These are phyloP conservation scores for Pagrus major DNA, from an alignment of 2,113 vertebrate species.

Conservation along the genomic window DNA sequence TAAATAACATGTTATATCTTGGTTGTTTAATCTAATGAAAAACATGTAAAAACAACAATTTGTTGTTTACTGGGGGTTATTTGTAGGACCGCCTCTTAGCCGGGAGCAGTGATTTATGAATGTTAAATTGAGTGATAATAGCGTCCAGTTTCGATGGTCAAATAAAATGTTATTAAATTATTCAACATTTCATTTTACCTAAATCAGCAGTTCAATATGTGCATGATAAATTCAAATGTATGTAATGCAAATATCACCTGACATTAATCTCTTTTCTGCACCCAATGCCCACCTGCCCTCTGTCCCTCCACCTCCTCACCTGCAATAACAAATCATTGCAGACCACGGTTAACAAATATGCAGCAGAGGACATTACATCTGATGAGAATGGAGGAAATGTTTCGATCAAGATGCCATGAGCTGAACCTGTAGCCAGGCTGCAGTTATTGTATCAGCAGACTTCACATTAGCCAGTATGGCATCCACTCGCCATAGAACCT, in stretches of 20 bases:
- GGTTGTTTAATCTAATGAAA: background rate
- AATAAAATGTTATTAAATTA: slow-evolving; percentile 24
- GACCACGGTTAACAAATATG: slow-evolving; percentile 26
- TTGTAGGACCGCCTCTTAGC: background rate
- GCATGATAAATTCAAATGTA: slow-evolving; percentile 23
- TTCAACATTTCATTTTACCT: slow-evolving; percentile 38
- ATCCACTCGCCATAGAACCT: slow-evolving; percentile 44
- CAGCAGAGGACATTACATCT: slow-evolving; percentile 36
- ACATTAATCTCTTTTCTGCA: slow-evolving; percentile 6
- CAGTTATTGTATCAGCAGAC: slow-evolving; percentile 39
- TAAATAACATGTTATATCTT: background rate
- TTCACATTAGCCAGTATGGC: slow-evolving; percentile 41
- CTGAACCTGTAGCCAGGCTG: slow-evolving; percentile 22
- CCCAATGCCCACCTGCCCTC: background rate
- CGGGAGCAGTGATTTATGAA: slow-evolving; percentile 18
- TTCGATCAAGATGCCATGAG: background rate
- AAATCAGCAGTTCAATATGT: slow-evolving; percentile 23
- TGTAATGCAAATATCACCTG: slow-evolving; percentile 36
- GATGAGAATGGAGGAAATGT: slow-evolving; percentile 31
- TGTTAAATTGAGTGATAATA: slow-evolving; percentile 36
- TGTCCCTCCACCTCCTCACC: background rate
- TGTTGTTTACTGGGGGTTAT: background rate
- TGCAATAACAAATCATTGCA: slow-evolving; percentile 26
- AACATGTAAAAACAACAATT: background rate
- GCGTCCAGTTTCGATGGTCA: slow-evolving; percentile 22